Evolutionary conservation across 2,888 invertebrate species (phyloP).

Genomic region (Platycnemis pennipes): DNA sequence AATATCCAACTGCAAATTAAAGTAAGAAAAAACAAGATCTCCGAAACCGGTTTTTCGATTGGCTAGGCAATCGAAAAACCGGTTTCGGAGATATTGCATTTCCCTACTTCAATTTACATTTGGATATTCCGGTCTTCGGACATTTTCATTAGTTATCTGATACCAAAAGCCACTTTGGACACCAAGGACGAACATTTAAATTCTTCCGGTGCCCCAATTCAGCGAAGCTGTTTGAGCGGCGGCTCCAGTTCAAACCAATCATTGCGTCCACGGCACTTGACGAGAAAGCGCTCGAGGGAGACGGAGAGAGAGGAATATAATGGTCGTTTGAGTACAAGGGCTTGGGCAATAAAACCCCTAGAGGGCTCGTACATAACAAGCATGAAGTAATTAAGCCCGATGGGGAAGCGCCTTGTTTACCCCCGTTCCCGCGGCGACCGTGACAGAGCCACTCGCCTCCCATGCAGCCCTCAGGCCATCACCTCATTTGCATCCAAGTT

Average conservation of each 20-base stretch:
- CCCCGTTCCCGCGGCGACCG: neutral
- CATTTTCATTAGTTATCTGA: neutral
- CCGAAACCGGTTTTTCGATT: too few relatives aligned
- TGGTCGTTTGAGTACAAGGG: neutral
- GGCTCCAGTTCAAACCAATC: conserved; percentile 16
- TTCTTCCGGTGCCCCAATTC: neutral
- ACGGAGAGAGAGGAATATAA: neutral
- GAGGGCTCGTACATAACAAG: neutral
- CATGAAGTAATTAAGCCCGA: conserved; percentile 11
- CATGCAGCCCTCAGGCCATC: neutral
- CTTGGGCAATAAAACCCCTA: neutral
- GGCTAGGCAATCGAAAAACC: too few relatives aligned
- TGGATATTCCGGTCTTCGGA: too few relatives aligned
- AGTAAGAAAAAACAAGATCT: too few relatives aligned
- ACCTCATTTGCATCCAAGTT: neutral
- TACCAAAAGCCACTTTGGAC: neutral
- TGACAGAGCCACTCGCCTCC: neutral
- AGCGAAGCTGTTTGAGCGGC: neutral
- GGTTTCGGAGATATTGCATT: too few relatives aligned
- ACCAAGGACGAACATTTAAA: neutral
- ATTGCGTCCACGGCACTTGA: neutral
- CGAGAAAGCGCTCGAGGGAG: neutral
- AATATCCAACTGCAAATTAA: too few relatives aligned
- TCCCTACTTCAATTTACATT: too few relatives aligned
- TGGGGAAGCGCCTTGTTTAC: neutral